These are phyloP conservation scores for Chymomyza caudatula DNA, from an alignment of 2,888 invertebrate genomes.

Conservation along the genomic window DNA sequence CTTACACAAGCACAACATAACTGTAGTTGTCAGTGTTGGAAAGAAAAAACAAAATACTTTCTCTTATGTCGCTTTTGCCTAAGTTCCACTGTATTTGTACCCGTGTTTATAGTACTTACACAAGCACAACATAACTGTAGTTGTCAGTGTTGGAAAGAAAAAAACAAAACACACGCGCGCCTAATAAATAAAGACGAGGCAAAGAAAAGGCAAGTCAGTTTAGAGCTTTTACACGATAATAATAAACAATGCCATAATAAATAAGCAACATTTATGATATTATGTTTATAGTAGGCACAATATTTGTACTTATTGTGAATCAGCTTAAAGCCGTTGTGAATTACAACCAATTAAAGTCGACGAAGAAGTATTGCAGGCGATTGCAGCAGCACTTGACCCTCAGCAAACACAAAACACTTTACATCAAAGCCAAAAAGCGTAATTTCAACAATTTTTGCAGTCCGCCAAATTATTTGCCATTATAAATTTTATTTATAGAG, in stretches of 20 bases:
- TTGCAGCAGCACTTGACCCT: too few species aligned
- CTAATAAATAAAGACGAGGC: constrained; percentile 21
- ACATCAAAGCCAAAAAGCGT: neutral
- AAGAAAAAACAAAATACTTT: too few species aligned
- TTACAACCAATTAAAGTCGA: neutral
- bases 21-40: neutral
- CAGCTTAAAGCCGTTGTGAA: neutral
- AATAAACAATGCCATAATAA: neutral
- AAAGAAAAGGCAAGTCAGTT: neutral
- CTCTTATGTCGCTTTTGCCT: too few species aligned
- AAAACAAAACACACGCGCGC: neutral
- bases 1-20: neutral
- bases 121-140: neutral
- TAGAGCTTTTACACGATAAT: neutral
- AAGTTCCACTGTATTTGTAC: constrained; percentile 2
- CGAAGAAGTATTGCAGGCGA: neutral
- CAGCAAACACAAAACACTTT: neutral
- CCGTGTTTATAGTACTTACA: constrained; percentile 4
- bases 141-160: neutral
- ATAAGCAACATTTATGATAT: neutral
- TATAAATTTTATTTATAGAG: neutral
- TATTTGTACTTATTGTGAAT: neutral
- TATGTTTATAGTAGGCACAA: neutral
- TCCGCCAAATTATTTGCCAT: neutral
- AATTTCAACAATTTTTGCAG: neutral